A percentile compares a stretch with the other conserved stretches of the same genome.
Evolutionary conservation across 2,797 vertebrate genomes (phyloP).

Genomic region (Lemur catta): DNA sequence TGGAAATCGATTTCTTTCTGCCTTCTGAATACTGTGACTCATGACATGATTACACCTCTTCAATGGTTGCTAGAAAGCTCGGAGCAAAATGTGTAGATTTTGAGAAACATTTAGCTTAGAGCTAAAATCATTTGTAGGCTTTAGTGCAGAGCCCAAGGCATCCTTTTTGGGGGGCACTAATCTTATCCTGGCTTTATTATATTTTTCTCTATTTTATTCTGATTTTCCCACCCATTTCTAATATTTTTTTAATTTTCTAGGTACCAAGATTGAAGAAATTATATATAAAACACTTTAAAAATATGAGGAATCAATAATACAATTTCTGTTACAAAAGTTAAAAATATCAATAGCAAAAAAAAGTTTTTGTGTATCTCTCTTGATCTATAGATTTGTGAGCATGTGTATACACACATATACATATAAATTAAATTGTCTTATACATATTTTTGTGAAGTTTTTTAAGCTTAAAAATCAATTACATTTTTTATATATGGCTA

Average conservation of each 20-base stretch:
- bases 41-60: background rate
- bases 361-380: background rate
- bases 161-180: background rate
- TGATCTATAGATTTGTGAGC: background rate
- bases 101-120: background rate
- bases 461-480: background rate
- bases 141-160: background rate
- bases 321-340: background rate
- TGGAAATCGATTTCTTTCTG: background rate
- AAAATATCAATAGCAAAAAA: background rate
- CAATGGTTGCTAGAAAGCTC: background rate
- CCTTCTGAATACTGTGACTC: background rate
- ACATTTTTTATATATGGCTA: background rate
- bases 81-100: background rate
- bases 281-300: background rate
- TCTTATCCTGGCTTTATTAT: background rate
- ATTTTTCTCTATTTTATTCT: background rate
- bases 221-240: background rate
- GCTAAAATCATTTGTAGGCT: background rate
- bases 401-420: background rate
- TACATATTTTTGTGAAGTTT: background rate
- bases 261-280: background rate
- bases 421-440: background rate
- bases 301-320: background rate
- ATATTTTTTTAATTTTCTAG: background rate